Evolutionary conservation across 2,888 invertebrate species (phyloP).

Genomic region (Drymonia ruficornis): DNA sequence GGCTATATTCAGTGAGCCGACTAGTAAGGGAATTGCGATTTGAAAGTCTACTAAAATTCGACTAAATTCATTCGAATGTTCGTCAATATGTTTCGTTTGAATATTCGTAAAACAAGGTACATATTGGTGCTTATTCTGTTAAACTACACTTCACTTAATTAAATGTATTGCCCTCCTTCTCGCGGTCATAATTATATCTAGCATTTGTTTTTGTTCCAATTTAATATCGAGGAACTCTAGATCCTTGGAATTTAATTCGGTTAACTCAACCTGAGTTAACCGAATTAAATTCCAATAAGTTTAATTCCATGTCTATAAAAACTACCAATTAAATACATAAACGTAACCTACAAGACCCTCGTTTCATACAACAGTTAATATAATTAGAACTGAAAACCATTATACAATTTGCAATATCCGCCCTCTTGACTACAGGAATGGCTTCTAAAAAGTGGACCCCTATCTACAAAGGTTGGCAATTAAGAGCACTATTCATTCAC

Average conservation of each 20-base stretch:
- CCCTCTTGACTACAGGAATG: constrained; percentile 31
- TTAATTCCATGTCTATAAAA: too few species aligned
- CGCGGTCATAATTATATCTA: too few species aligned
- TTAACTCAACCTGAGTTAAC: too few species aligned
- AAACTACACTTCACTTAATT: too few species aligned
- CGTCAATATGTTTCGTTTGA: not conserved
- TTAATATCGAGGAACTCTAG: too few species aligned
- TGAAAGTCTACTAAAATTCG: constrained; percentile 7
- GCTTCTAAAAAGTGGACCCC: constrained; percentile 42
- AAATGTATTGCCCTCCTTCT: too few species aligned
- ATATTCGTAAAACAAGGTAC: not conserved
- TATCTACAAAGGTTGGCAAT: constrained; percentile 45
- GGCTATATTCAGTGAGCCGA: constrained; percentile 45
- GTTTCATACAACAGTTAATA: not conserved
- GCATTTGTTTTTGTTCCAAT: too few species aligned
- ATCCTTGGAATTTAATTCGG: too few species aligned
- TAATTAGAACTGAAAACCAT: constrained; percentile 22
- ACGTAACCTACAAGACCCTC: too few species aligned
- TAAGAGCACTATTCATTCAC: constrained; percentile 47
- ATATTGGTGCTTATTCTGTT: too few species aligned
- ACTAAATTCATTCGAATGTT: constrained; percentile 6
- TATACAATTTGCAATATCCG: constrained; percentile 37
- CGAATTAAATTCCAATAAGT: too few species aligned
- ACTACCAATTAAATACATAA: too few species aligned
- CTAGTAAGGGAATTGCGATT: constrained; percentile 19